Base-by-base conservation (phyloP, 2,797 vertebrate species). In the Danio tinwini region DNA sequence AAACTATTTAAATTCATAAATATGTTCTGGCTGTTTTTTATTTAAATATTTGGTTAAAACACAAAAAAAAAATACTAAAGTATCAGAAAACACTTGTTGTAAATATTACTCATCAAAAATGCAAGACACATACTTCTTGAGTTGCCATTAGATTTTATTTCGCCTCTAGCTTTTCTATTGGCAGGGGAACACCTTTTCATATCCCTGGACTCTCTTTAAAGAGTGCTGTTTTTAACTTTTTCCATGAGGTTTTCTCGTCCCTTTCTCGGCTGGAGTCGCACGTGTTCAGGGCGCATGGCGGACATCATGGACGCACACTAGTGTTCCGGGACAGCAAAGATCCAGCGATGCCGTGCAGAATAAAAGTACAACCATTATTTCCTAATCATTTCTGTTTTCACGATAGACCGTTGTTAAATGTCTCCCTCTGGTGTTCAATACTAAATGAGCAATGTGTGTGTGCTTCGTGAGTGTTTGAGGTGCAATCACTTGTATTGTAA, bases 181-280 rank as follows among this genome's bases (percentile, higher is more conserved):
- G 52, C 49, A 13, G 1, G 6, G 14, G 5, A 0, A 13, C 50
- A 50, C 13, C 16, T 17, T 19, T 55, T 70, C n/a, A 42, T 29
- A 62, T 47, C 55, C 17, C 39, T n/a, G 13, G 12, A 4, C 1
- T 10, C 37, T 50, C n/a, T 69, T 13, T 19, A 11, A 78, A 21
- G 4, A 59, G 4, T 1, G 74, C 1, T 55, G 7, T 81, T 64
- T 58, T 79, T 4, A 5, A 7, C 7, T 49, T 2, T 42, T 16
- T 42, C 42, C 39, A 5, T 39, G 84, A 94, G 93, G 76, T 82
- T 47, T 90, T 91, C 81, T 88, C 87, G 2, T 88, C 87, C 71
- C 49, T 90, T 49, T 86, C 90, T 5, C 87, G 80, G 70, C 59
- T 93, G 49, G 92, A 90, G 82, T 84, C 80, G 21, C 92, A 93